Conservation (phyloP, 1,140 invertebrate genomes). For the Lordiphosa collinella region DNA sequence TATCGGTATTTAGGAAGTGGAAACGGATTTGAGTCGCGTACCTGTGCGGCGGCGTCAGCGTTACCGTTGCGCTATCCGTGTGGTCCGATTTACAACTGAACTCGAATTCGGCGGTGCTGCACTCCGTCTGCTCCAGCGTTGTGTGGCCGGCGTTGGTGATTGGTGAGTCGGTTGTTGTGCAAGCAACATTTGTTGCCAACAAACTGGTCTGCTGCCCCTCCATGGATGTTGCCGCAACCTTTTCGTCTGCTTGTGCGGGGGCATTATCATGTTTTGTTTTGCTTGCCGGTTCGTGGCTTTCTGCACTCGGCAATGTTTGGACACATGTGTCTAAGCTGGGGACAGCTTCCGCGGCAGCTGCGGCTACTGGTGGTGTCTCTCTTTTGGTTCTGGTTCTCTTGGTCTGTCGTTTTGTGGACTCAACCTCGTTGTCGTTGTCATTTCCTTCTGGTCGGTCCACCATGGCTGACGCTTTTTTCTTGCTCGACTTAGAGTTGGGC, state of each 20-base stretch:
- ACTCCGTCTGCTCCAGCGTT: slow-evolving; percentile 10
- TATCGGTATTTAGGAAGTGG: not conserved
- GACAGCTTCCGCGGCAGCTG: too few species aligned
- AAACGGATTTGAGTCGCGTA: slow-evolving; percentile 50
- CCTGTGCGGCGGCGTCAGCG: slow-evolving; percentile 45
- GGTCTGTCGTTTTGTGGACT: not conserved
- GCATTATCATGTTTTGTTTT: slow-evolving; percentile 54
- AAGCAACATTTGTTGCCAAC: slow-evolving; percentile 36
- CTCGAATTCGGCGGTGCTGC: slow-evolving; percentile 25
- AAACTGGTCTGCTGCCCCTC: slow-evolving; percentile 50
- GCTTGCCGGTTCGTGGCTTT: slow-evolving; percentile 39
- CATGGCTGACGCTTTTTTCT: not conserved
- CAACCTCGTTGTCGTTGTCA: slow-evolving; percentile 2
- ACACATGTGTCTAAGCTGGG: not conserved
- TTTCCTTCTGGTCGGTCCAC: slow-evolving; percentile 18
- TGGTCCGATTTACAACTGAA: slow-evolving; percentile 75
- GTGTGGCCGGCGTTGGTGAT: slow-evolving; percentile 29
- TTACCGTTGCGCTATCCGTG: slow-evolving; percentile 65
- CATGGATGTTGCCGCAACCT: slow-evolving; percentile 51
- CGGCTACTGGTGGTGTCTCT: too few species aligned
- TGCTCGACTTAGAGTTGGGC: not conserved
- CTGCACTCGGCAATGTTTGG: slow-evolving; percentile 33
- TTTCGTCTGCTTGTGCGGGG: slow-evolving; percentile 9
- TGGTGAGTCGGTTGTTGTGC: slow-evolving; percentile 19
- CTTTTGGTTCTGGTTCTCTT: not conserved